Evolutionary conservation across 1,140 invertebrate genomes (phyloP), one percentile per base, ranked within the genome.

Genomic region (Caenorhabditis latens): DNA sequence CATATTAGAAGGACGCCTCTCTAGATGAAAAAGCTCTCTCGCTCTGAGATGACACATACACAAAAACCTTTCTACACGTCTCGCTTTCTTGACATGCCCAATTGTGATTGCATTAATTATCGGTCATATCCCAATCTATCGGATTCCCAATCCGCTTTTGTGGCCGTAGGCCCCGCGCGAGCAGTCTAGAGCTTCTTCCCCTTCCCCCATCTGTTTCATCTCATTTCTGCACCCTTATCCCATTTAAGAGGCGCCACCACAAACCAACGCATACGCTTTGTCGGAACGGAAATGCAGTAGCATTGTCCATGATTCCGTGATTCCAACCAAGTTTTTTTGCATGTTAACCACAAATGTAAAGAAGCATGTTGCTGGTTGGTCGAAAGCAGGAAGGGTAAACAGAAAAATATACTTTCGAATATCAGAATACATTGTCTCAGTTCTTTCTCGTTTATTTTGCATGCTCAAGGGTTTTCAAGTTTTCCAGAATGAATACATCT

Each of bases 31-130:
- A 79, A 79, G 71, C 71, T 79, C 71, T 50, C 71, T 79, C 21
- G 43, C n/a, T 9, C 14, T 42, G 1, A 14, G 71, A 79, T 79
- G 71, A 79, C 71, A 79, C 71, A 79, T 53, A 19, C 65, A 79
- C 61, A 65, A 71, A 79, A 79, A 79, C 71, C 71, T 79, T 79
- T 79, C 65, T 71, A 71, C 40, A 71, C 65, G 42, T 71, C 71
- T 79, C 21, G 71, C 43, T 79, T 50, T 79, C 71, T 79, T 79
- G 71, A 79, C 71, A 79, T 79, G 71, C 46, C 71, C 46, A 50
- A 79, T 50, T 79, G 71, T 79, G 71, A 79, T 79, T 79, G 71
- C 71, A 79, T 79, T 79, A 79, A 79, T 79, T 79, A 79, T 79
- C 71, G 71, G 71, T 79, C 71, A 79, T 79, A 79, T 79, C 71